Conservation (phyloP, 2,113 vertebrate genomes). For the Etheostoma spectabile region DNA sequence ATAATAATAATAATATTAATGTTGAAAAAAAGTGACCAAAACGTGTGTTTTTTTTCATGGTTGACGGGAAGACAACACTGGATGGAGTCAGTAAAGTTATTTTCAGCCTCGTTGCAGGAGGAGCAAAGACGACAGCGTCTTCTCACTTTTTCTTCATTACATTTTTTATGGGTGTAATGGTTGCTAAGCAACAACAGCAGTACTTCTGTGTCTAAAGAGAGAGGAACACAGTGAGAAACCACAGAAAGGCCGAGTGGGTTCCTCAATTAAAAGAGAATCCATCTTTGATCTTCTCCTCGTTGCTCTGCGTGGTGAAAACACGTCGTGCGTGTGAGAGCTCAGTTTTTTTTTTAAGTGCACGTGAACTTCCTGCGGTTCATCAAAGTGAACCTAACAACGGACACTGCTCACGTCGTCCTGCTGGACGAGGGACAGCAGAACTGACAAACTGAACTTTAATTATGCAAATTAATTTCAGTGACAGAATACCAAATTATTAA, state of each 20-base stretch:
- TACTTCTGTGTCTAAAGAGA: constrained; percentile 22
- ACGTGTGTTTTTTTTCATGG: too few species aligned
- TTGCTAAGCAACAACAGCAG: constrained; percentile 73
- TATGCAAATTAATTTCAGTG: not conserved
- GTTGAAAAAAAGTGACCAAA: too few species aligned
- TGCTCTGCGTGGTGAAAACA: constrained; percentile 33
- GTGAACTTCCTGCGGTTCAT: constrained; percentile 8
- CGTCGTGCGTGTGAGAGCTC: not conserved
- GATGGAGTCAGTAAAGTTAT: not conserved
- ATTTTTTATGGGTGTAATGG: constrained; percentile 57
- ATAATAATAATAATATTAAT: too few species aligned
- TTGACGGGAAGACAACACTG: too few species aligned
- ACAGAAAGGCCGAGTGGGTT: constrained; percentile 46
- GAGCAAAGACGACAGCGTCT: constrained; percentile 45
- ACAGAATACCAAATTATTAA: not conserved
- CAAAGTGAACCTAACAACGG: constrained; percentile 10
- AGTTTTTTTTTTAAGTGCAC: not conserved
- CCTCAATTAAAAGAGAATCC: constrained; percentile 53
- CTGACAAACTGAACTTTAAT: too few species aligned
- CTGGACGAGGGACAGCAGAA: not conserved
- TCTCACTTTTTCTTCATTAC: constrained; percentile 58
- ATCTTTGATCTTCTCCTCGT: constrained; percentile 51
- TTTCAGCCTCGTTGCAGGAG: constrained; percentile 41
- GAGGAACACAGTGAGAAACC: constrained; percentile 36
- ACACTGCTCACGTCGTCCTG: not conserved